A percentile compares a stretch with the other conserved stretches of the same genome.
These are phyloP conservation scores for Listrodromus nycthemerus DNA, from an alignment of 2,888 invertebrate genomes.

Conservation along the genomic window DNA sequence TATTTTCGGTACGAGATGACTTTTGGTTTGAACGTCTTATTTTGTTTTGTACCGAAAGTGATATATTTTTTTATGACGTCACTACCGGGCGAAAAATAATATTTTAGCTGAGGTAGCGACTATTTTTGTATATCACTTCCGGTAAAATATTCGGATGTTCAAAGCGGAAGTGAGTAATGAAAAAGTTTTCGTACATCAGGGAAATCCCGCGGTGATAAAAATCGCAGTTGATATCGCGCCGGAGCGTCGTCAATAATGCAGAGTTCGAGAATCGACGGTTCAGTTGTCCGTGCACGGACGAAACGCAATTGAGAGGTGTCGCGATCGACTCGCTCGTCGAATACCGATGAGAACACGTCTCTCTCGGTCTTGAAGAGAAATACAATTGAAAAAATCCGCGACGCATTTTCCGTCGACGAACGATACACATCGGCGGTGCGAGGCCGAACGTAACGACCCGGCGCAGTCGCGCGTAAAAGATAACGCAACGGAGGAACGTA, in stretches of 20 bases:
- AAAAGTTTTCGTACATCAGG: too few relatives aligned
- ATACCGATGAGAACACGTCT: neutral
- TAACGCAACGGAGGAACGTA: slow-evolving; percentile 53
- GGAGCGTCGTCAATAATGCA: neutral
- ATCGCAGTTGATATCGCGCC: neutral
- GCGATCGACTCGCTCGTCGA: neutral
- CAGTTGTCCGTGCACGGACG: neutral
- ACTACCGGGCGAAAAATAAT: too few relatives aligned
- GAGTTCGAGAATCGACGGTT: neutral
- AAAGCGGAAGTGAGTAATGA: too few relatives aligned
- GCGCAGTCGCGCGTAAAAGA: slow-evolving; percentile 43
- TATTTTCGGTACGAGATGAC: too few relatives aligned
- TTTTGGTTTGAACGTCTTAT: too few relatives aligned
- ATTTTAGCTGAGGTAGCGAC: too few relatives aligned
- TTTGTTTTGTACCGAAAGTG: too few relatives aligned
- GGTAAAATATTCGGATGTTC: too few relatives aligned
- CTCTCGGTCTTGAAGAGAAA: neutral
- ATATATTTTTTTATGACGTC: too few relatives aligned
- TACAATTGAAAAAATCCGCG: slow-evolving; percentile 6
- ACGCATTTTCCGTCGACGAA: slow-evolving; percentile 33
- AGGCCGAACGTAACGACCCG: neutral
- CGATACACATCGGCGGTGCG: slow-evolving; percentile 1
- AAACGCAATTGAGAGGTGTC: neutral
- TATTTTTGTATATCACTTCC: too few relatives aligned
- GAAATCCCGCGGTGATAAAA: too few relatives aligned